Base-by-base conservation (phyloP, 2,888 invertebrate genomes). In the Trichopoda pennipes region DNA sequence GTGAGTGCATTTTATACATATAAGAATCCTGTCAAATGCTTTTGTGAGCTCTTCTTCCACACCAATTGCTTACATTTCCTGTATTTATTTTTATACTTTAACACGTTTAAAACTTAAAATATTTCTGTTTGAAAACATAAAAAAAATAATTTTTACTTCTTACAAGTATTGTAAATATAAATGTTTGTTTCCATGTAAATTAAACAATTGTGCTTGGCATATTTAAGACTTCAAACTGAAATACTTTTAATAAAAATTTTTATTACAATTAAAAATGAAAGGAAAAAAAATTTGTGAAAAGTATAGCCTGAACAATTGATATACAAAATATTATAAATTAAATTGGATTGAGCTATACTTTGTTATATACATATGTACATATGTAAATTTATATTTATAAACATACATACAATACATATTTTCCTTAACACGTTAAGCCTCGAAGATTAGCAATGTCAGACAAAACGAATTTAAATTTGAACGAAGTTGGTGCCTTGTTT, bases 221-320 rank as follows among this genome's bases (percentile, higher is more conserved):
- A 63, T 63, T 61, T 53, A 28, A 73, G 44, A 23, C 44, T 53
- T 61, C 17, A 53, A 58, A 21, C 53, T 28, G 14, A 35, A 58
- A 73, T 61, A 47, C 49, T 28, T 51, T 7, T 16, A 53, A 61
- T 35, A 19, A n/a, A 47, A 53, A 21, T 12, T 4, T 14, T 17
- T 35, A 88, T 87, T 86, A 88, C 88, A 89, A 89, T 89, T 89
- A 89, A 89, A 88, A 88, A 88, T 88, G 6, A 28, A 28, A 28
- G 8, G 6, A 28, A 28, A 28, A 28, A 28, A 28, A 28, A 6
- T 88, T n/a, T n/a, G 88, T 87, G 87, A 86, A 87, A 88, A 86
- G 88, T 87, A 87, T 88, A 87, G n/a, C n/a, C 72, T 53, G 42
- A 28, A 70, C 69, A 32, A 74, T 53, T 47, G 58, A 72, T 49